Evolutionary conservation across 1,140 invertebrate genomes (phyloP).

Genomic region (Aethina tumida): DNA sequence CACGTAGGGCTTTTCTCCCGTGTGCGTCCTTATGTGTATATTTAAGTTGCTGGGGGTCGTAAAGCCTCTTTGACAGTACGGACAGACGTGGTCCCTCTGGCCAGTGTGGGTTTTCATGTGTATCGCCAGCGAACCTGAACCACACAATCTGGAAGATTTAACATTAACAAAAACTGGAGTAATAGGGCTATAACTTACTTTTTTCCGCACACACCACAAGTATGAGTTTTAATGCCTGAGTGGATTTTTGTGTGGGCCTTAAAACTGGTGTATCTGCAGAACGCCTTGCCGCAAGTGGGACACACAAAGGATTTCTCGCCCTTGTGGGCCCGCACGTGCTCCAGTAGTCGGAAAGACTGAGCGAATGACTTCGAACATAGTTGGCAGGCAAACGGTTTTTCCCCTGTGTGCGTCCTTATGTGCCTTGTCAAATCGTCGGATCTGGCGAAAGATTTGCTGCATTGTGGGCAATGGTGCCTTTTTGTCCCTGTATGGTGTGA

Average conservation of each 20-base stretch:
- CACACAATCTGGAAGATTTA: conserved; percentile 29
- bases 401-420: too few species aligned
- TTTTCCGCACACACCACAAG: conserved; percentile 34
- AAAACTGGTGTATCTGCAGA: conserved; percentile 33
- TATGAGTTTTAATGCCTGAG: conserved; percentile 28
- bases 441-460: conserved; percentile 40
- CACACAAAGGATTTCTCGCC: conserved; percentile 51
- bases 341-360: conserved; percentile 43
- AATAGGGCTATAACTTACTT: too few species aligned
- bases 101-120: conserved; percentile 64
- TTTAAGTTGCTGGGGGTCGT: conserved; percentile 34
- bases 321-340: conserved; percentile 52
- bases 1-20: conserved; percentile 41
- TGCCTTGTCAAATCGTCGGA: too few species aligned
- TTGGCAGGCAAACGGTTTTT: too few species aligned
- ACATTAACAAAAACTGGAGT: too few species aligned
- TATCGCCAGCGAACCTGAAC: conserved; percentile 31
- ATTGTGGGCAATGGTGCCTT: conserved; percentile 50
- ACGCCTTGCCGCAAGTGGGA: conserved; percentile 42
- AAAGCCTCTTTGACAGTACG: conserved; percentile 58
- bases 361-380: too few species aligned
- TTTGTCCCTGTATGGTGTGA: too few species aligned
- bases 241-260: conserved; percentile 36
- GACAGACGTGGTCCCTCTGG: conserved; percentile 58
- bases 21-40: conserved; percentile 43